Base-by-base conservation (phyloP, 2,113 vertebrate species). In the Tragulus kanchil region DNA sequence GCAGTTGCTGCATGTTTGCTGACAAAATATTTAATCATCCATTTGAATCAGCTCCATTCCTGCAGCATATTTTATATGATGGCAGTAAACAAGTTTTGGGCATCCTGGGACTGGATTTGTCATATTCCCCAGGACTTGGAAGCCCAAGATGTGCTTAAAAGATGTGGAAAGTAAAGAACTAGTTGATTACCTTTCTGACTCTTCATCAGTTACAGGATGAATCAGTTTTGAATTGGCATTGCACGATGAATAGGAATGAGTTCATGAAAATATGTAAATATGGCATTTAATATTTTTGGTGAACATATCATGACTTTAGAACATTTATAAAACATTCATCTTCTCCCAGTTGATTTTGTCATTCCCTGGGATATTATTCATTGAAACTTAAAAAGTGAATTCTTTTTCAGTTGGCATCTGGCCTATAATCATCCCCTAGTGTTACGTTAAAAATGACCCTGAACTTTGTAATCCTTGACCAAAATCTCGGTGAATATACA, bases 1-100 rank as follows among this genome's bases (percentile, higher is more conserved):
- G 98, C 98, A 98, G 98, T 98, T 98, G 98, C 98, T 99, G 97
- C 98, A 98, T 99, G 98, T 99, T 99, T 99, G 98, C 99, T 99
- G 99, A 99, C 98, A 99, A 99, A 99, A 99, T 99, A 99, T 99
- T 99, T 98, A 99, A 99, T 98, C 98, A n/a, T 94, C 42, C n/a
- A 28, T 77, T 71, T 65, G 78, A 62, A n/a, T 85, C 59, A 64
- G 36, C 16, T 31, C 13, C 64, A 61, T 73, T 89, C 17, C 50
- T 67, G 14, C 15, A 67, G 10, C 17, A 31, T 79, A 26, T 77
- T 45, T 25, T n/a, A 14, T 28, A 52, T n/a, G 45, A 52, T 56
- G 23, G 78, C 84, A 54, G n/a, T 26, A 69, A 56, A 85, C 52
- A 59, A 12, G 11, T 26, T 67, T 69, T 15, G 14, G 59, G 17